phyloP scores from a whole-genome alignment of 1,140 invertebrate species.

The Onthophagus taurus region DNA sequence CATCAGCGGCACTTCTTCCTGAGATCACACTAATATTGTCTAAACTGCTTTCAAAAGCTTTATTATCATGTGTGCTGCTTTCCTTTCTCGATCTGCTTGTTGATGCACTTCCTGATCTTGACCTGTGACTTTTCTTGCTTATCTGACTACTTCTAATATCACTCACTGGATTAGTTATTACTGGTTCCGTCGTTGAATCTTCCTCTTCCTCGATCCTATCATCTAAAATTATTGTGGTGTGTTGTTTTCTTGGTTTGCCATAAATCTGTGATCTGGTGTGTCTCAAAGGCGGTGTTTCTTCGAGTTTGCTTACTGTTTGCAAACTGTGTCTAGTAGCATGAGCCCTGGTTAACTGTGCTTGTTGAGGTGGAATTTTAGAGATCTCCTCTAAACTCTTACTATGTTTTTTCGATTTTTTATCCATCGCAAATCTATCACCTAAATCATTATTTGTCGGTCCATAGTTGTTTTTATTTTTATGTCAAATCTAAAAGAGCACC shows the following conservation, averaged over 20 bases:
- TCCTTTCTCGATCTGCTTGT: background rate
- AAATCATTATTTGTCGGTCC: too few relatives aligned
- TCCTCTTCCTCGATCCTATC: background rate
- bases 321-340: background rate
- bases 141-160: slow-evolving; percentile 3
- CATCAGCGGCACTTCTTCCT: background rate
- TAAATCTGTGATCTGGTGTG: background rate
- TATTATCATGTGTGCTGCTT: slow-evolving; percentile 1
- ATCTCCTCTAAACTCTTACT: slow-evolving; percentile 10
- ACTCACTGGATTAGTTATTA: background rate
- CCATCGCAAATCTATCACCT: too few relatives aligned
- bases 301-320: background rate
- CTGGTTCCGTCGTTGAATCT: background rate
- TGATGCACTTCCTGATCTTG: background rate
- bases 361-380: background rate
- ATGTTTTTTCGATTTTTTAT: slow-evolving; percentile 1
- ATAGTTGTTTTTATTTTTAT: too few relatives aligned
- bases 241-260: slow-evolving; percentile 2
- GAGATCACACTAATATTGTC: slow-evolving; percentile 8
- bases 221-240: background rate
- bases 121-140: background rate
- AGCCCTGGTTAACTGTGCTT: background rate
- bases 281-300: background rate
- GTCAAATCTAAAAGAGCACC: too few relatives aligned
- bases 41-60: slow-evolving; percentile 5